These are phyloP conservation scores for Petroica traversi DNA, from an alignment of 2,113 vertebrate species.

Conservation along the genomic window DNA sequence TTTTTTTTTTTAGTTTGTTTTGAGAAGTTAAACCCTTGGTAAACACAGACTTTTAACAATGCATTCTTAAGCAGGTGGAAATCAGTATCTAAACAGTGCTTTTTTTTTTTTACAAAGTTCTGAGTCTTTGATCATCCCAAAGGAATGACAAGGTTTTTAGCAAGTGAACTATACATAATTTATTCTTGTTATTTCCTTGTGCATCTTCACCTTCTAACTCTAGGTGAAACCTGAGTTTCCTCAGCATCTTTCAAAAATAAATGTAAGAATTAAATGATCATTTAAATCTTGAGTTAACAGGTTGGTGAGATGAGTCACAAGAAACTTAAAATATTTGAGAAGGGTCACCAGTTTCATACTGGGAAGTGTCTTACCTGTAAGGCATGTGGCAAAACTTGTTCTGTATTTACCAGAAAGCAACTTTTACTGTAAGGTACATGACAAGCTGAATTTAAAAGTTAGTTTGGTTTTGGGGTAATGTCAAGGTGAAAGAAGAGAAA, in stretches of 20 bases:
- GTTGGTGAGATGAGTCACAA: not conserved
- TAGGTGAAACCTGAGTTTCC: not conserved
- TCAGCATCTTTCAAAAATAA: not conserved
- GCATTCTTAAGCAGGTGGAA: not conserved
- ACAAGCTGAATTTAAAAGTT: not conserved
- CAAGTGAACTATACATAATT: not conserved
- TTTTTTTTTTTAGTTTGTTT: not conserved
- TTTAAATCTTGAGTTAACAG: not conserved
- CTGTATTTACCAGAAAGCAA: not conserved
- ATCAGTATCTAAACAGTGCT: rapidly evolving
- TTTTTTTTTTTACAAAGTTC: not conserved
- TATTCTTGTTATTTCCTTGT: not conserved
- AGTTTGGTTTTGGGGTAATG: not conserved
- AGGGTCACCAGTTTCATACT: not conserved
- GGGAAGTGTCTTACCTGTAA: not conserved
- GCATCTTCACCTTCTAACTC: not conserved
- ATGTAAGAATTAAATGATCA: not conserved
- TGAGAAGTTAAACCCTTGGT: not conserved
- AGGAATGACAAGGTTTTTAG: not conserved
- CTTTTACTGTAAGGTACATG: not conserved
- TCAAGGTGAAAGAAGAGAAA: not conserved
- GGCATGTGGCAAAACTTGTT: not conserved
- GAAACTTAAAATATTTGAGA: not conserved
- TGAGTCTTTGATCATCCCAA: not conserved
- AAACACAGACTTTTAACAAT: not conserved